Evolutionary conservation across 2,888 invertebrate genomes (phyloP), one percentile per base, ranked within the genome.

Genomic region (Callinectes sapidus): DNA sequence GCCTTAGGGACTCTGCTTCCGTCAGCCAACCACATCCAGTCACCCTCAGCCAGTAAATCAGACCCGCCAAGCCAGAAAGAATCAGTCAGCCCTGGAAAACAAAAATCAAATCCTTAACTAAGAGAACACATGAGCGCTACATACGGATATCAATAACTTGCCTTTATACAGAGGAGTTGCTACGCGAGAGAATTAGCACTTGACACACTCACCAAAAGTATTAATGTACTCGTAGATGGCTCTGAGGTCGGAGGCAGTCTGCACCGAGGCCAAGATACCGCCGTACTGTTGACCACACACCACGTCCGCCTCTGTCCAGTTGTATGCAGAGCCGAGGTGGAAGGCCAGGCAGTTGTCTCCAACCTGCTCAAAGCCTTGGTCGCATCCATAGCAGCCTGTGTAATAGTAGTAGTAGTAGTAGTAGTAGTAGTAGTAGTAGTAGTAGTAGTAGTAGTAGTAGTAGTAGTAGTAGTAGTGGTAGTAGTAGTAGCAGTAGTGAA

Each of bases 51-150:
- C 32, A 13, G 6, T 5, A 18, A 8, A 32, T 91, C 91, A 0
- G 77, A 48, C 35, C 42, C 91, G 6, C 88, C 91, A 71, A 91
- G 77, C 91, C 91, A 91, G 88, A 23, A 91, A 14, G 87, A 77
- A 14, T 88, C 91, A n/a, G 6, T n/a, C 88, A 91, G 91, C 8
- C 35, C 91, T 91, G 91, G 0, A 3, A 42, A 61, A 61, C n/a
- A 23, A 16, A 18, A 23, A 61, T 10, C 18, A 48, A 3, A 18
- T 0, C 10, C 16, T 61, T 18, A 61, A 18, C 61, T 61, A 23
- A 61, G 61, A 61, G 61, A 18, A 48, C 5, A 48, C 10, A 8
- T 0, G 48, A 48, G 48, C 8, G 48, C 6, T 6, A 42, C n/a
- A 48, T 48, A 48, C 48, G 8, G 48, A 5, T 48, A 48, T 8